Conservation (phyloP, 2,888 invertebrate genomes). For the Steinernema carpocapsae region DNA sequence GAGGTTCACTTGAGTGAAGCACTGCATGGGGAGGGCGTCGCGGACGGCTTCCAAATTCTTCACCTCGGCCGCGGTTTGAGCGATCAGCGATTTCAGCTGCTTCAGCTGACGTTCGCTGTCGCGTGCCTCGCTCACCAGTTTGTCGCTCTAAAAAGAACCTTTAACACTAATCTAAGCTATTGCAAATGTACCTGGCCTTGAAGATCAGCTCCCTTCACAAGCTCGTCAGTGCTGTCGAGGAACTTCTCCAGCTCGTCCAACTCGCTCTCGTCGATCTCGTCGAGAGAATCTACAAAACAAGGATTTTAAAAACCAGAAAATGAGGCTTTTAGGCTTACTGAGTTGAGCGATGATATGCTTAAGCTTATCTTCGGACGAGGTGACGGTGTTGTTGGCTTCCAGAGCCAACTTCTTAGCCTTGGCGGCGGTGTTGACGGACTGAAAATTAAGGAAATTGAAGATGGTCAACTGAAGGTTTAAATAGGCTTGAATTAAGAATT, state of each 20-base stretch:
- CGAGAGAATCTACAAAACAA: conserved; percentile 64
- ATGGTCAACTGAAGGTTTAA: conserved; percentile 45
- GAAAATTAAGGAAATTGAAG: conserved; percentile 53
- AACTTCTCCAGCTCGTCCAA: conserved; percentile 70
- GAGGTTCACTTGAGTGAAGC: conserved; percentile 75
- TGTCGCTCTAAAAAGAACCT: background rate
- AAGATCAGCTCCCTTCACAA: conserved; percentile 25
- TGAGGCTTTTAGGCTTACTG: conserved; percentile 34
- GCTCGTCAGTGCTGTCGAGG: conserved; percentile 66
- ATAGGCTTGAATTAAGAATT: background rate
- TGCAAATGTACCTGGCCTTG: background rate
- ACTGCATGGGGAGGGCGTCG: conserved; percentile 79
- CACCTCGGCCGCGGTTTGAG: conserved; percentile 57
- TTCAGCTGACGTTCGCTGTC: conserved; percentile 59
- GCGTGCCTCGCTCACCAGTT: background rate
- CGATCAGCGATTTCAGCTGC: conserved; percentile 68
- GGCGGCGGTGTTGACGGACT: conserved; percentile 54
- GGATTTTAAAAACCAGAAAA: background rate
- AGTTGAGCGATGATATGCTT: conserved; percentile 54
- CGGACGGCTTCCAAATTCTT: conserved; percentile 17
- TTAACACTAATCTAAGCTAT: background rate
- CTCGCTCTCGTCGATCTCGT: conserved; percentile 68
- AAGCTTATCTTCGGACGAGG: conserved; percentile 49
- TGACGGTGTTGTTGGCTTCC: conserved; percentile 51
- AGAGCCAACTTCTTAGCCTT: conserved; percentile 31